phyloP scores from a whole-genome alignment of 2,797 vertebrate species.

The Pipistrellus nathusii region DNA sequence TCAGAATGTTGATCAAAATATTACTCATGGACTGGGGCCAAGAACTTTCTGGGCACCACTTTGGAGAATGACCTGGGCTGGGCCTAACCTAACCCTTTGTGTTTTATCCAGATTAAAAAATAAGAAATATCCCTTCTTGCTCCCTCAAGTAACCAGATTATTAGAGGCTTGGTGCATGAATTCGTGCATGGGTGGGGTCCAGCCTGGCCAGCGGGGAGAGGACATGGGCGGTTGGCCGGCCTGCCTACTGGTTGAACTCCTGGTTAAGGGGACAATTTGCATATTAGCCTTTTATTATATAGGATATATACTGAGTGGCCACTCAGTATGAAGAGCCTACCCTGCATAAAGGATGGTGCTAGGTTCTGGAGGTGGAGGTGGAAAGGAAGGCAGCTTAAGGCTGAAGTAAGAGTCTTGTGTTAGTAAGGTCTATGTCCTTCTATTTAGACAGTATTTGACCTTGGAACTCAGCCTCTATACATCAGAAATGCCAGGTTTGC shows the following conservation, averaged over 20 bases:
- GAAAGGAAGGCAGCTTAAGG: neutral
- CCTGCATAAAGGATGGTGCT: neutral
- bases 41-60: slow-evolving; percentile 68
- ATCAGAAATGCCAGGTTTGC: neutral
- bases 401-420: neutral
- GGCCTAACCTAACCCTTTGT: neutral
- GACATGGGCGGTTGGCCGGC: too few relatives aligned
- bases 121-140: neutral
- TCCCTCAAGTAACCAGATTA: too few relatives aligned
- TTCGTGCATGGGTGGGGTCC: too few relatives aligned
- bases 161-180: too few relatives aligned
- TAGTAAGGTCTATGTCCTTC: neutral
- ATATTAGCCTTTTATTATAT: too few relatives aligned
- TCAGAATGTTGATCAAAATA: slow-evolving; percentile 66
- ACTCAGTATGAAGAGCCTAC: neutral
- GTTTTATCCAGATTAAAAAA: slow-evolving; percentile 22
- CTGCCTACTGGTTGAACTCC: too few relatives aligned
- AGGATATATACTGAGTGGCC: too few relatives aligned
- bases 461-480: neutral
- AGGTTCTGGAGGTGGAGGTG: too few relatives aligned
- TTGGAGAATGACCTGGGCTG: neutral
- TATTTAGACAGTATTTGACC: neutral
- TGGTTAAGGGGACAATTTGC: too few relatives aligned
- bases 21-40: slow-evolving; percentile 61
- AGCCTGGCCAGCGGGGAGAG: too few relatives aligned